These are phyloP conservation scores for Acanthornis magna DNA, from an alignment of 2,797 vertebrate genomes.

Conservation along the genomic window DNA sequence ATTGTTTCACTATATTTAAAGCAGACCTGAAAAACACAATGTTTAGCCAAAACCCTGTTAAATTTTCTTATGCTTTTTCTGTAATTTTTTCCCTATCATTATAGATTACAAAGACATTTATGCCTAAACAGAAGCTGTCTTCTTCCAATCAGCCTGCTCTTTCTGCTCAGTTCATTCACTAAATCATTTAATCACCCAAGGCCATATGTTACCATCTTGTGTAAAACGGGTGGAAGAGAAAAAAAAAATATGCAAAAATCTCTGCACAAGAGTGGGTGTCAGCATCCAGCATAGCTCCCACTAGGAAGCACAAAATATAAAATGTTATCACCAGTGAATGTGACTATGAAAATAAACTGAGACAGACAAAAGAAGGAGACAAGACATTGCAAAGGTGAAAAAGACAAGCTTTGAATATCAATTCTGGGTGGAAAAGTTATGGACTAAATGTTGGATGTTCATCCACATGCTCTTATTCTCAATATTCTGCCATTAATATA, in stretches of 20 bases:
- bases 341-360: constrained; percentile 30
- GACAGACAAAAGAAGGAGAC: constrained; percentile 40
- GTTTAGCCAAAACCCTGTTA: constrained; percentile 57
- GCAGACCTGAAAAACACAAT: constrained; percentile 33
- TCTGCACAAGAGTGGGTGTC: constrained; percentile 65
- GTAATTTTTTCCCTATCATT: constrained; percentile 48
- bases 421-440: not conserved
- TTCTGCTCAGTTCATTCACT: constrained; percentile 72
- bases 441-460: not conserved
- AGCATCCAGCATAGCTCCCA: constrained; percentile 63
- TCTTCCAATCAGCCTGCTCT: constrained; percentile 69
- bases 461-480: not conserved
- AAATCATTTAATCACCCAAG: constrained; percentile 73
- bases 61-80: constrained; percentile 49
- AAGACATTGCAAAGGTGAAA: constrained; percentile 4
- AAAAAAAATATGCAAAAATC: constrained; percentile 50
- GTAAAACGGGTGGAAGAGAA: constrained; percentile 56
- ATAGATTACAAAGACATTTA: constrained; percentile 69
- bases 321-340: constrained; percentile 41
- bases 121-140: constrained; percentile 72
- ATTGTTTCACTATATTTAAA: constrained; percentile 40
- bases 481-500: not conserved
- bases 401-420: not conserved
- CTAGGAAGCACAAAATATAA: constrained; percentile 49
- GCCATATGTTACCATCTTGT: constrained; percentile 72